These are phyloP conservation scores for Apamea crenata DNA, from an alignment of 2,888 invertebrate genomes.

Conservation along the genomic window DNA sequence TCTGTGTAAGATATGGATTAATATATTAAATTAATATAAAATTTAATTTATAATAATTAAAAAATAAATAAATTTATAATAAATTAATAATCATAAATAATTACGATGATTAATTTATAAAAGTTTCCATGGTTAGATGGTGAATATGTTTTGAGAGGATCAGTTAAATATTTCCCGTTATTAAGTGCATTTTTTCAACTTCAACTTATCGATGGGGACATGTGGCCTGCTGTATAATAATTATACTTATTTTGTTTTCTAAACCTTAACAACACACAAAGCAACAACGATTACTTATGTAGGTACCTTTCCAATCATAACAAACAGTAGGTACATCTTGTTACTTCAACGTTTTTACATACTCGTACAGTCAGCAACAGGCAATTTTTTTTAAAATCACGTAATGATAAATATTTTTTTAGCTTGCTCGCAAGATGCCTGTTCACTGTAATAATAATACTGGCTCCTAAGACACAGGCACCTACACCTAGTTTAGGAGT, in stretches of 20 bases:
- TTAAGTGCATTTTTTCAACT: neutral
- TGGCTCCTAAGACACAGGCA: no score
- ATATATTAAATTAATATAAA: no score
- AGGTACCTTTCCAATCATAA: neutral
- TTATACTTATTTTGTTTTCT: neutral
- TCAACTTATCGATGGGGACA: no score
- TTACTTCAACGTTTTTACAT: neutral
- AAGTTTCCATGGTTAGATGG: neutral
- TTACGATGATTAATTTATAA: neutral
- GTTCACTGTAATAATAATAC: no score
- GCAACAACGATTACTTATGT: neutral
- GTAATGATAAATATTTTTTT: no score
- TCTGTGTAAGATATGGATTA: no score
- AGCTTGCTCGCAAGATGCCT: no score
- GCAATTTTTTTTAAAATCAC: neutral
- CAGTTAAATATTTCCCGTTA: neutral
- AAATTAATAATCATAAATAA: no score
- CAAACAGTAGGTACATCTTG: neutral
- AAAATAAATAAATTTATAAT: no score
- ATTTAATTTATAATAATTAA: no score
- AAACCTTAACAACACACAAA: slow-evolving; percentile 1
- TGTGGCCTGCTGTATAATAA: slow-evolving; percentile 6
- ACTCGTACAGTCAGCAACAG: neutral
- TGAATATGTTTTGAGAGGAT: neutral
- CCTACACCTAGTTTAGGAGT: no score